phyloP scores from a whole-genome alignment of 2,797 vertebrate genomes.

The Rhabdomys pumilio region DNA sequence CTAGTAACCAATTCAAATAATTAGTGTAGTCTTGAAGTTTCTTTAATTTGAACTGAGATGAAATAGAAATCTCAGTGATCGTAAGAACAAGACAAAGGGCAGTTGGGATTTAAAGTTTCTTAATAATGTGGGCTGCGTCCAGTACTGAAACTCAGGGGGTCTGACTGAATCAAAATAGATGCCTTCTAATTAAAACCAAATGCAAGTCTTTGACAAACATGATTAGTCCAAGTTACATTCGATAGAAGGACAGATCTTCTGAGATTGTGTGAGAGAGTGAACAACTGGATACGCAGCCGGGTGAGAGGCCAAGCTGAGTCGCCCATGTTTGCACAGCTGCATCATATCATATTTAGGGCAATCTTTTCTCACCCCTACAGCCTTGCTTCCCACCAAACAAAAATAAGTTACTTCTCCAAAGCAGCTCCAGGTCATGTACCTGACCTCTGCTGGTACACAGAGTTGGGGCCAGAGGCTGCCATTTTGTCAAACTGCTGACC shows the following conservation, averaged over 20 bases:
- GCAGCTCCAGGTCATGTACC: not conserved
- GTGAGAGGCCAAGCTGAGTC: not conserved
- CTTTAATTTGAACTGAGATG: constrained; percentile 14
- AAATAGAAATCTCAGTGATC: constrained; percentile 34
- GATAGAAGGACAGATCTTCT: constrained; percentile 51
- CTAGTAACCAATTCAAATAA: not conserved
- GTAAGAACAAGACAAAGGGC: not conserved
- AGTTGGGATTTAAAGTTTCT: constrained; percentile 50
- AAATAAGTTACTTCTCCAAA: constrained; percentile 70
- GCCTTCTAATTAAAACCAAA: constrained; percentile 76
- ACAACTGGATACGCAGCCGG: constrained; percentile 71
- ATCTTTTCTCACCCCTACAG: constrained; percentile 72
- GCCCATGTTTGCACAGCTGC: constrained; percentile 80
- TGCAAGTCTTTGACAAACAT: constrained; percentile 69
- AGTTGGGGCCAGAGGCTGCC: not conserved
- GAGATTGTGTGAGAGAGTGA: constrained; percentile 59
- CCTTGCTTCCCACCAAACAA: constrained; percentile 71
- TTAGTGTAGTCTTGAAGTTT: not conserved
- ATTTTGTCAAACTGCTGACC: constrained; percentile 63
- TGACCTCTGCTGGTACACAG: constrained; percentile 15
- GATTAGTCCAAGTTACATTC: constrained; percentile 57
- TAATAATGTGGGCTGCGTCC: not conserved
- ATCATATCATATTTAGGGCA: constrained; percentile 72
- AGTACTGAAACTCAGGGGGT: not conserved
- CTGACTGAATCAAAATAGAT: constrained; percentile 64